A percentile compares a stretch with the other conserved stretches of the same genome.
phyloP scores from a whole-genome alignment of 2,888 invertebrate genomes.

The Trilocha varians region DNA sequence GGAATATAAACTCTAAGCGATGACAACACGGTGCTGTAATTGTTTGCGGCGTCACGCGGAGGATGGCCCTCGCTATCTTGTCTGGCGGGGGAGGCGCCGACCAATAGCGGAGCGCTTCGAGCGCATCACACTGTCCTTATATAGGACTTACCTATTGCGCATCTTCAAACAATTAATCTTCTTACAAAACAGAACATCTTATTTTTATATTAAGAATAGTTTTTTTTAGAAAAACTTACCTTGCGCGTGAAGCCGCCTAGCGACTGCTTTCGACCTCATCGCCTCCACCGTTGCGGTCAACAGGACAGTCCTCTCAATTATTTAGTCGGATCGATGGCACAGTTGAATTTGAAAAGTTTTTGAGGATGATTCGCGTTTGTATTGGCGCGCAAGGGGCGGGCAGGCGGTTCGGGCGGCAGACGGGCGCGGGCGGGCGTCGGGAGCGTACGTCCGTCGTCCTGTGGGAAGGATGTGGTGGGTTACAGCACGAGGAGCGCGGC shows the following conservation, averaged over 20 bases:
- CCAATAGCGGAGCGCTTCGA: slow-evolving; percentile 49
- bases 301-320: slow-evolving; percentile 40
- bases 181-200: slow-evolving; percentile 2
- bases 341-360: slow-evolving; percentile 37
- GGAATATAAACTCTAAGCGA: slow-evolving; percentile 27
- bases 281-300: slow-evolving; percentile 33
- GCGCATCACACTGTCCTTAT: slow-evolving; percentile 64
- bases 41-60: slow-evolving; percentile 28
- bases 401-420: slow-evolving; percentile 36
- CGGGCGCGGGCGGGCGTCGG: slow-evolving; percentile 49
- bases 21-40: slow-evolving; percentile 17
- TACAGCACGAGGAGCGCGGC: slow-evolving; percentile 45
- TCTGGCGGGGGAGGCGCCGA: slow-evolving; percentile 64
- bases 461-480: slow-evolving; percentile 34
- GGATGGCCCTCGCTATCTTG: slow-evolving; percentile 70
- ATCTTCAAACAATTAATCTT: slow-evolving; percentile 23
- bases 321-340: slow-evolving; percentile 51
- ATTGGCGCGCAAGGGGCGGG: slow-evolving; percentile 31
- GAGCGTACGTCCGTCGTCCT: slow-evolving; percentile 46
- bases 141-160: slow-evolving; percentile 58
- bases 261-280: slow-evolving; percentile 83
- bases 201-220: not conserved
- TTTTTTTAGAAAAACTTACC: slow-evolving; percentile 57
- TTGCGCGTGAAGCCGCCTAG: slow-evolving; percentile 79
- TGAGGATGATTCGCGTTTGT: slow-evolving; percentile 27